Evolutionary conservation across 2,113 vertebrate species (phyloP), one percentile per base, ranked within the genome.

Genomic region (Menura novaehollandiae): DNA sequence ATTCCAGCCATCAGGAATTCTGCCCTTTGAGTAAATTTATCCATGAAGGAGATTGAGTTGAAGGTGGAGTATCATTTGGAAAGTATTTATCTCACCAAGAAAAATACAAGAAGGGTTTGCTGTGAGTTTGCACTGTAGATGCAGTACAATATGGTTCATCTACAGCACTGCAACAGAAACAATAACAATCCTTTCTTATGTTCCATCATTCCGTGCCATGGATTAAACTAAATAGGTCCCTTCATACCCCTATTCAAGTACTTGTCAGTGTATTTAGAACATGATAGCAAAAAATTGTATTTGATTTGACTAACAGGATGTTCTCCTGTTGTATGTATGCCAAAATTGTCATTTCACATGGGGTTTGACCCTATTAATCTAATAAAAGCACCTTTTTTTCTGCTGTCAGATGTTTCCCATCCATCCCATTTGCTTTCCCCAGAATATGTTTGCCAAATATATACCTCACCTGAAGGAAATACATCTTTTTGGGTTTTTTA

Each of bases 1-100:
- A 93, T 96, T 96, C 91, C 85, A 96, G 62, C 71, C 41, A 35
- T 94, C 63, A 85, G 93, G 94, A 95, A 89, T 95, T 95, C 91
- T 96, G 79, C 59, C 71, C 41, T 95, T 89, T 90, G 80, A 93
- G 83, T 95, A 91, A 87, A 85, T 86, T 91, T 91, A 51, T 51
- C 90, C 60, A 56, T 78, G 82, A 93, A 93, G 56, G 63, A 93
- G 52, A 46, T 41, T 27, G 66, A 80, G 26, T 47, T 82, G 62
- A 85, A 85, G 46, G 52, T 89, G 53, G 68, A 84, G 53, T 85
- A 47, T 75, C 17, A 53, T 89, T 66, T 91, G 28, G 44, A 68
- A 89, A 85, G 63, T 74, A 28, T 79, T 68, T 53, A 15, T 84
- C 68, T 86, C 56, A 30, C 30, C 37, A 30, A 64, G 83, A 69